These are phyloP conservation scores for Pomacea canaliculata DNA, from an alignment of 2,888 invertebrate genomes.

Conservation along the genomic window DNA sequence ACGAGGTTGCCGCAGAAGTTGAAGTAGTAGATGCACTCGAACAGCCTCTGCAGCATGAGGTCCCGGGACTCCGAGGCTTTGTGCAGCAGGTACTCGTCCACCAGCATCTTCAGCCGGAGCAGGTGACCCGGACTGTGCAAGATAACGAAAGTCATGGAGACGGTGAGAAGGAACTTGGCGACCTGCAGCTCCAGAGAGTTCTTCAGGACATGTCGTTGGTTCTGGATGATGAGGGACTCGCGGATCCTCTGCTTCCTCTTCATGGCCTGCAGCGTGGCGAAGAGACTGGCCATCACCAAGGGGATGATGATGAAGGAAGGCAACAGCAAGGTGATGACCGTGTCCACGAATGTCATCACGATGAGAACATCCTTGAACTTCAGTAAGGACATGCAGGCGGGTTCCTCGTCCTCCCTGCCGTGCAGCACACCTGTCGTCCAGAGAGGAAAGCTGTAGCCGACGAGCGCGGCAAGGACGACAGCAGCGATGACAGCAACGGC, in stretches of 20 bases:
- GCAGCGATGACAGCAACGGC: conserved; percentile 29
- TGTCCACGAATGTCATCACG: conserved; percentile 42
- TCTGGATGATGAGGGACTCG: conserved; percentile 11
- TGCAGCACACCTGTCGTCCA: conserved; percentile 38
- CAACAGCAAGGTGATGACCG: conserved; percentile 40
- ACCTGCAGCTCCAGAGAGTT: conserved; percentile 29
- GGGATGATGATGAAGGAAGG: conserved; percentile 38
- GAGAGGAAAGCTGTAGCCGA: conserved; percentile 42
- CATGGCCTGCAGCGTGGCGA: conserved; percentile 26
- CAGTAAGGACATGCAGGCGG: conserved; percentile 29
- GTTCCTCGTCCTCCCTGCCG: conserved; percentile 27
- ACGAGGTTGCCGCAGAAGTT: conserved; percentile 32
- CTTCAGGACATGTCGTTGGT: neutral
- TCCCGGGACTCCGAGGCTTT: conserved; percentile 5
- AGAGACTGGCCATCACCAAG: conserved; percentile 35
- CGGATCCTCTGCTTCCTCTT: conserved; percentile 27
- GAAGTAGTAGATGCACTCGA: conserved; percentile 32
- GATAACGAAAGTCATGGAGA: conserved; percentile 44
- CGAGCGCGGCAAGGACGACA: conserved; percentile 30
- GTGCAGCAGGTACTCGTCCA: conserved; percentile 9
- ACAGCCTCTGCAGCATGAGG: conserved; percentile 28
- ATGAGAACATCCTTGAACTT: conserved; percentile 33
- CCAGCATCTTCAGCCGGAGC: conserved; percentile 34
- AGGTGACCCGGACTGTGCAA: conserved; percentile 51
- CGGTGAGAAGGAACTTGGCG: conserved; percentile 42